Evolutionary conservation across 2,888 invertebrate genomes (phyloP).

Genomic region (Panzeria rudis): DNA sequence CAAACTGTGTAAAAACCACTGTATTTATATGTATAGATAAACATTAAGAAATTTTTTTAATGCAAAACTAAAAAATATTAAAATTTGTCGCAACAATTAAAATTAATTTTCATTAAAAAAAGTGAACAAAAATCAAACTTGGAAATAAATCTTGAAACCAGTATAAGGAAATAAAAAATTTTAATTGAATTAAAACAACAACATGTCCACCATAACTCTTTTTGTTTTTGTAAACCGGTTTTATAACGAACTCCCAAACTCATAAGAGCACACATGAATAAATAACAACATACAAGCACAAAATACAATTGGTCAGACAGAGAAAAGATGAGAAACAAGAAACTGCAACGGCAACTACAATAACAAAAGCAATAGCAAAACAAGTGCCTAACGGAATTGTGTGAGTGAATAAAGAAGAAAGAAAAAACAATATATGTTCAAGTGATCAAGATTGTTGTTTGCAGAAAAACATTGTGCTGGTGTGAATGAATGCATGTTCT

Average conservation of each 20-base stretch:
- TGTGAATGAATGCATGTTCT: neutral
- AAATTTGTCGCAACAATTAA: neutral
- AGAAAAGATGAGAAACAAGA: constrained; percentile 65
- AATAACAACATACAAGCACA: constrained; percentile 5
- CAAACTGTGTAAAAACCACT: neutral
- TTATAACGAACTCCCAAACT: constrained; percentile 57
- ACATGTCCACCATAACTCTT: constrained; percentile 62
- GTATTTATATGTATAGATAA: too few relatives aligned
- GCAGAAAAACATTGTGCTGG: neutral
- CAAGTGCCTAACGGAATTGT: constrained; percentile 46
- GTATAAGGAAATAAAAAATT: constrained; percentile 4
- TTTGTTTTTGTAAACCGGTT: constrained; percentile 75
- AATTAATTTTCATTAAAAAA: neutral
- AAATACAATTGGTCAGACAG: constrained; percentile 74
- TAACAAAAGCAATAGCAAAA: constrained; percentile 17
- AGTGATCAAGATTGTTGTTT: constrained; percentile 65
- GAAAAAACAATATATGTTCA: constrained; percentile 2
- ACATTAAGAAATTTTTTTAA: neutral
- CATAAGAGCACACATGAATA: constrained; percentile 6
- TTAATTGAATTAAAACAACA: constrained; percentile 34
- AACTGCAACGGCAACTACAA: constrained; percentile 41
- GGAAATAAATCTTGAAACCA: constrained; percentile 5
- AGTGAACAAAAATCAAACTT: neutral
- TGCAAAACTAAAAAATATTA: neutral
- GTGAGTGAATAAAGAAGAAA: constrained; percentile 53